Base-by-base conservation (phyloP, 2,888 invertebrate genomes). In the Cheilosia scutellata region DNA sequence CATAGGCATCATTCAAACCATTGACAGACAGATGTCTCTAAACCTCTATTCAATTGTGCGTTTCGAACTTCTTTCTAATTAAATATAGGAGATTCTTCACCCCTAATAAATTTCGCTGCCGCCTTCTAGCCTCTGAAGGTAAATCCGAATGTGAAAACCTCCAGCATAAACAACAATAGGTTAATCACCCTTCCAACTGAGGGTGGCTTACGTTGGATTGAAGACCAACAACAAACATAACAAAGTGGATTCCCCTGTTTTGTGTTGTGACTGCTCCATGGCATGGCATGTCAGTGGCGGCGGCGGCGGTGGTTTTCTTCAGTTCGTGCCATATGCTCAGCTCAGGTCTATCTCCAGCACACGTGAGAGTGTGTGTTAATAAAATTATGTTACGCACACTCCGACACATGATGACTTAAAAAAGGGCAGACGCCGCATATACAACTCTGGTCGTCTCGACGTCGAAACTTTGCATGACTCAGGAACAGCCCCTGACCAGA, bases 361-460 rank as follows among this genome's bases (percentile, higher is more conserved):
- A 33, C 33, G 53, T 33, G 51, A 0, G 0, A 1, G 57, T 65
- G n/a, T 25, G 40, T 58, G 42, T 58, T 79, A 53, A 78, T 78
- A 66, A 65, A 79, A 79, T 79, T 79, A 79, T 82, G 70, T 65
- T 63, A 70, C 82, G 44, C 82, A 82, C 58, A 82, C 76, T 63
- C 71, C 37, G 29, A 42, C 40, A 25, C 27, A 31, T 29, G 40
- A 11, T 2, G 9, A 37, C 13, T 27, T 20, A 55, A 40, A 57
- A 47, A 42, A 57, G 27, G 47, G 37, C 71, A 74, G 63, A 71
- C 62, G 55, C 70, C 20, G 57, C 27, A 25, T 16, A 0, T 25
- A 6, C 16, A 47, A 6, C 68, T 58, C 29, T 33, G 40, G 66
- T 47, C 42, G 66, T 62, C 53, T 37, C 62, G 68, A 13, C 53